Base-by-base conservation (phyloP, 2,797 vertebrate genomes). In the Alfaro cultratus region DNA sequence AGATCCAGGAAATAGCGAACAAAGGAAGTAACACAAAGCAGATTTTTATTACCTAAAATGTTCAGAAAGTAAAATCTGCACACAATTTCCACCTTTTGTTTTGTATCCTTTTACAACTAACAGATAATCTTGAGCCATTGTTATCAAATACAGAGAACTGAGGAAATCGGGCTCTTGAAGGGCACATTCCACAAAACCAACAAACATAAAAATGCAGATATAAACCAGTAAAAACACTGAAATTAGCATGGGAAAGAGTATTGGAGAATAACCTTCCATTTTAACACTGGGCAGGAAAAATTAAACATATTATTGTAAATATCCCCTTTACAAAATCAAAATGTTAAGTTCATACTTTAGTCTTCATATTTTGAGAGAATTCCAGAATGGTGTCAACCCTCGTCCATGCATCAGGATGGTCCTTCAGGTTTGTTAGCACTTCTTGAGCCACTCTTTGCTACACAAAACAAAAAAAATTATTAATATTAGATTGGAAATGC, bases 351-450 rank as follows among this genome's bases (percentile, higher is more conserved):
- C 90, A 89, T 97, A 99, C 98, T 96, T 99, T 99, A 81, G 98
- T 99, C 91, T 99, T 99, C 98, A 99, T 99, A 92, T 99, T 99
- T 95, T 99, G 98, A 62, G 98, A 99, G 92, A 99, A 99, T 93
- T 99, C 98, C 95, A 99, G 92, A 93, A 99, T 99, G 90, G 98
- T 99, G 96, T 99, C 98, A 39, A 99, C 98, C 93, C 98, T 96
- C 70, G 97, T 99, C 98, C 98, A 99, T 0, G 98, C 98, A 87
- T 99, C 98, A 64, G 98, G 98, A 88, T 99, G 98, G 85, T 99
- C 98, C 93, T 99, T 99, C 93, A 99, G 96, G 92, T 98, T 98
- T 83, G 98, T 99, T 90, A 99, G 94, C 82, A 99, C 98, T 92
- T 99, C 98, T 88, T 99, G 98, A 84, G 98, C 98, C 96, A 99